Conservation (phyloP, 2,113 vertebrate genomes). For the Copsychus sechellarum region DNA sequence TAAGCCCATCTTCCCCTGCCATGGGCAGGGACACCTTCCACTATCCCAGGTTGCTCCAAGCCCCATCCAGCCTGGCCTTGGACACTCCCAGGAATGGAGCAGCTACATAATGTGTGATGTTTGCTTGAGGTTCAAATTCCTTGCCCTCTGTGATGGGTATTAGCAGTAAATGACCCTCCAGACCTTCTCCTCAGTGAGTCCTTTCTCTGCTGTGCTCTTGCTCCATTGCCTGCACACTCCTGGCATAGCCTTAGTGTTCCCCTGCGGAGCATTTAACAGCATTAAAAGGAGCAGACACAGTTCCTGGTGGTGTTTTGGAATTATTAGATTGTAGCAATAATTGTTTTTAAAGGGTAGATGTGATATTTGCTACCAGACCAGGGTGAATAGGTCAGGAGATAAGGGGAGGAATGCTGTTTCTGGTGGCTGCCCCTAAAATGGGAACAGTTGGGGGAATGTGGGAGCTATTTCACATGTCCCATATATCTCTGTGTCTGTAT, state of each 20-base stretch:
- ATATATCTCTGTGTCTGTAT: fast-evolving
- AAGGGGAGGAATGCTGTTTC: background rate
- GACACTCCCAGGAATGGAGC: background rate
- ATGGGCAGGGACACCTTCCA: background rate
- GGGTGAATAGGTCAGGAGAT: background rate
- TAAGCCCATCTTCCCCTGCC: background rate
- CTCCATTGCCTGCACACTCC: background rate
- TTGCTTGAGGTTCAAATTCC: background rate
- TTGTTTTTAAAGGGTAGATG: background rate
- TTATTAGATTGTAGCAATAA: background rate
- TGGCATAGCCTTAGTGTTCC: background rate
- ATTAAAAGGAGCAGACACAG: background rate
- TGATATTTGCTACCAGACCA: background rate
- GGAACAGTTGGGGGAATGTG: background rate
- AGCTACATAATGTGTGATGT: background rate
- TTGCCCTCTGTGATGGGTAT: background rate
- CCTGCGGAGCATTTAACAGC: background rate
- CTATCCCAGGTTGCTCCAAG: background rate
- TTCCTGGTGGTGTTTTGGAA: background rate
- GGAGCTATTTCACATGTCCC: background rate
- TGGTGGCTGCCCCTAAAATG: background rate
- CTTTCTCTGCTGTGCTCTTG: background rate
- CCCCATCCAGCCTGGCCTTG: background rate
- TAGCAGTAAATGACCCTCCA: background rate
- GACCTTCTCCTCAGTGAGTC: background rate